A percentile compares a stretch with the other conserved stretches of the same genome.
phyloP scores from a whole-genome alignment of 2,888 invertebrate species.

The Calameuta pallipes region DNA sequence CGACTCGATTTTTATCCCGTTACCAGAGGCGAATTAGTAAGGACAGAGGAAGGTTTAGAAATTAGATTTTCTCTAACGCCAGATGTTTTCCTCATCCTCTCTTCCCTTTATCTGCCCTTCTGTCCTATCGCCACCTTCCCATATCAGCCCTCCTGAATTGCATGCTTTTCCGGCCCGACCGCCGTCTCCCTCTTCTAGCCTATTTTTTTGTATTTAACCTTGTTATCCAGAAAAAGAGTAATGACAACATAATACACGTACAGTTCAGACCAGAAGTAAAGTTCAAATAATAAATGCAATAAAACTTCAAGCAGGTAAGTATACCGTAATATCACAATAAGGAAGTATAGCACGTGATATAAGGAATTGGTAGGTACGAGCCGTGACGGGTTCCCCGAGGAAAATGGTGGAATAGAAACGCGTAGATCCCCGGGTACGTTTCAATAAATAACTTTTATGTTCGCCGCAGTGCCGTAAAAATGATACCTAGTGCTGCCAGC shows the following conservation, averaged over 20 bases:
- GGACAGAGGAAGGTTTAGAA: constrained; percentile 37
- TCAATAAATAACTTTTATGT: constrained; percentile 38
- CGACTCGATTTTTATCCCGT: constrained; percentile 53
- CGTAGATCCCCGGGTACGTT: constrained; percentile 11
- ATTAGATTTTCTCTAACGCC: constrained; percentile 59
- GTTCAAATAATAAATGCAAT: neutral
- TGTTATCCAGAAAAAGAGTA: neutral
- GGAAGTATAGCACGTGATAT: neutral
- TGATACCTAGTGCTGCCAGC: neutral
- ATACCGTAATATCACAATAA: neutral
- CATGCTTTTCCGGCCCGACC: constrained; percentile 23
- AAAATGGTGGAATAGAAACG: neutral
- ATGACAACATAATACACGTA: neutral
- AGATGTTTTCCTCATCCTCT: constrained; percentile 49
- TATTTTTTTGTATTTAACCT: neutral
- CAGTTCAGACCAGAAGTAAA: neutral
- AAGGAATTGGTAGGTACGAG: neutral
- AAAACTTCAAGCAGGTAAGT: neutral
- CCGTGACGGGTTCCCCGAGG: neutral
- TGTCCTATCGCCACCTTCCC: constrained; percentile 12
- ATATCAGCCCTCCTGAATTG: constrained; percentile 39
- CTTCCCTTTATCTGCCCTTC: neutral
- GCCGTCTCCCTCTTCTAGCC: constrained; percentile 3
- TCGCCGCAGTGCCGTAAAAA: constrained; percentile 15
- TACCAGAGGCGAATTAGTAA: constrained; percentile 50